Evolutionary conservation across 2,888 invertebrate species (phyloP), one percentile per base, ranked within the genome.

Genomic region (Trichogramma evanescens): DNA sequence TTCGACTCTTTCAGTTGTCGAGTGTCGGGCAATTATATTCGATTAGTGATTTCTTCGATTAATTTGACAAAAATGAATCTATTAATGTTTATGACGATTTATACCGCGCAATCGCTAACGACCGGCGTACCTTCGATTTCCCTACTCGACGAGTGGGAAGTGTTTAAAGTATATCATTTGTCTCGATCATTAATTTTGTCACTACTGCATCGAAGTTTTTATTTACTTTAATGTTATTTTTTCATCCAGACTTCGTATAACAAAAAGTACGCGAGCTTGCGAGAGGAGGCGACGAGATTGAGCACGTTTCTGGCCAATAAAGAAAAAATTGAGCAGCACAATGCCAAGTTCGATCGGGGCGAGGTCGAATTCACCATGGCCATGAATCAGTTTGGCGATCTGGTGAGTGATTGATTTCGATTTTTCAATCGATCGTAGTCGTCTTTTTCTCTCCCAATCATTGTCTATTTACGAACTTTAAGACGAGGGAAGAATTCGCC

Each of bases 221-320:
- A 39, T 38, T 10, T 4, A 52, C 13, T 39, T 5, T 6, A 10
- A 26, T 38, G n/a, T 39, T 1, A 7, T 46, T 45, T 6, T 39
- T 39, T 40, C 40, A 13, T n/a, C 38, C 40, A 41, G 10, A 6
- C 52, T 6, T 6, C n/a, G 13, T 10, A 53, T 43, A 5, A 51
- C 6, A 62, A 58, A 13, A 49, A 43, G 4, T 58, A 62, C 10
- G 45, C 5, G 1, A 13, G 44, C 1, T 4, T 2, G 1, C 7
- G 8, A 4, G 93, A 93, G 72, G 93, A 95, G 72, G 83, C 82
- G 68, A 90, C 89, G 80, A 86, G 93, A 53, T 84, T 90, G 85
- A 92, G 93, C 80, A 90, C 94, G 69, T 95, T 87, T 77, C 85
- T 91, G 78, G 93, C 94, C 75, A 94, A 95, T 79, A 87, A 87